Percentiles rank a stretch among this genome's conserved stretches.
Evolutionary conservation across 2,113 vertebrate genomes (phyloP).

Genomic region (Podiceps cristatus): DNA sequence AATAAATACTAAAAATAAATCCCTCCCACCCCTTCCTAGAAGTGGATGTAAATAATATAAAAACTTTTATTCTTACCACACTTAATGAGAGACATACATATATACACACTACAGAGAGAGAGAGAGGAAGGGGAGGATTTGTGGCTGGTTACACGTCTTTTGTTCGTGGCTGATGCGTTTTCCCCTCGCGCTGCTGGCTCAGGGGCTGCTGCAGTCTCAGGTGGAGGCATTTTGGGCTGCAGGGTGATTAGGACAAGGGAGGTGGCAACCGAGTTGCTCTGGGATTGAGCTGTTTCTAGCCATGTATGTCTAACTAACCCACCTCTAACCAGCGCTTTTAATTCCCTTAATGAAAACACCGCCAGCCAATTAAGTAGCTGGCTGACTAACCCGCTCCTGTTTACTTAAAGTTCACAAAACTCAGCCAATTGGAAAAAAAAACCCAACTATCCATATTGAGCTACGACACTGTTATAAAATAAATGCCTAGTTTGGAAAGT

Average conservation of each 20-base stretch:
- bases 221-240: neutral
- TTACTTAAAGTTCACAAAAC: slow-evolving; percentile 6
- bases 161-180: neutral
- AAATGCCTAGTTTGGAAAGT: slow-evolving; percentile 32
- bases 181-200: neutral
- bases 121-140: neutral
- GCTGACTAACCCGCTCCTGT: slow-evolving; percentile 10
- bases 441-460: neutral
- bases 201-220: neutral
- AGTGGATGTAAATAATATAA: slow-evolving; percentile 33
- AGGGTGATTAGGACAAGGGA: neutral
- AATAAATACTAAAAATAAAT: neutral
- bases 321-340: neutral
- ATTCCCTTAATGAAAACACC: neutral
- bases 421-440: neutral
- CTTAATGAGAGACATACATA: neutral
- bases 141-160: neutral
- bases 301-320: neutral
- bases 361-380: neutral
- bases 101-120: neutral
- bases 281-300: neutral
- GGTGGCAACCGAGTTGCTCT: neutral
- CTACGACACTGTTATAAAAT: slow-evolving; percentile 8
- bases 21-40: neutral
- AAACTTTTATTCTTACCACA: neutral